Conservation (phyloP, 2,888 invertebrate species). For the Cephus pygmeus region DNA sequence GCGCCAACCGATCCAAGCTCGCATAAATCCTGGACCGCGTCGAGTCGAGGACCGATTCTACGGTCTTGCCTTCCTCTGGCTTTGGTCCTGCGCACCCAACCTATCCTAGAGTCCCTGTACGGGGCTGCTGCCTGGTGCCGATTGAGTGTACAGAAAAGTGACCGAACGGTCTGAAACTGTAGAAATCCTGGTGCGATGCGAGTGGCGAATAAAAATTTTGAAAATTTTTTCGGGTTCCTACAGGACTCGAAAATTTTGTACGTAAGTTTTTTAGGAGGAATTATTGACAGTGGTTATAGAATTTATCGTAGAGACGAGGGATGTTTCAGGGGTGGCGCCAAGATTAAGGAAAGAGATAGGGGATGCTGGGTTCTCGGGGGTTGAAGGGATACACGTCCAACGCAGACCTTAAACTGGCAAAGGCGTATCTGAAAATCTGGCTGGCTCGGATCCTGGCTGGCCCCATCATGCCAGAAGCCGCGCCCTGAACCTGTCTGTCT, state of each 20-base stretch:
- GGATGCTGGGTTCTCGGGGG: not conserved
- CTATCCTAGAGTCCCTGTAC: not conserved
- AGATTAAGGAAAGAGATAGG: not conserved
- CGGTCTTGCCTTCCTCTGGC: not conserved
- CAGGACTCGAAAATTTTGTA: not conserved
- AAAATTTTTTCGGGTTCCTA: not conserved
- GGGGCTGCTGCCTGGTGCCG: not conserved
- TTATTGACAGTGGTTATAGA: not conserved
- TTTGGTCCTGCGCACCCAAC: not conserved
- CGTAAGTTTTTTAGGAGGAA: not conserved
- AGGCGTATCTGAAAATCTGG: conserved; percentile 42
- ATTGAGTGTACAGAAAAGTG: not conserved
- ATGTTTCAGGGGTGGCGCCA: not conserved
- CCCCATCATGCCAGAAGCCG: conserved; percentile 37
- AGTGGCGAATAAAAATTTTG: not conserved
- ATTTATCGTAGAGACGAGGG: not conserved
- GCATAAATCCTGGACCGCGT: conserved; percentile 50
- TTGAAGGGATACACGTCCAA: not conserved
- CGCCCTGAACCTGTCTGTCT: conserved; percentile 38
- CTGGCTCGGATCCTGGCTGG: conserved; percentile 18
- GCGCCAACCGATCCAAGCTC: conserved; percentile 59
- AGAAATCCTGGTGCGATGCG: too few species aligned
- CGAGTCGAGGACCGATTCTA: conserved; percentile 1
- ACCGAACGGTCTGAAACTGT: not conserved
- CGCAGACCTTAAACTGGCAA: not conserved